phyloP scores from a whole-genome alignment of 2,113 vertebrate species.

The Phrynosoma platyrhinos region DNA sequence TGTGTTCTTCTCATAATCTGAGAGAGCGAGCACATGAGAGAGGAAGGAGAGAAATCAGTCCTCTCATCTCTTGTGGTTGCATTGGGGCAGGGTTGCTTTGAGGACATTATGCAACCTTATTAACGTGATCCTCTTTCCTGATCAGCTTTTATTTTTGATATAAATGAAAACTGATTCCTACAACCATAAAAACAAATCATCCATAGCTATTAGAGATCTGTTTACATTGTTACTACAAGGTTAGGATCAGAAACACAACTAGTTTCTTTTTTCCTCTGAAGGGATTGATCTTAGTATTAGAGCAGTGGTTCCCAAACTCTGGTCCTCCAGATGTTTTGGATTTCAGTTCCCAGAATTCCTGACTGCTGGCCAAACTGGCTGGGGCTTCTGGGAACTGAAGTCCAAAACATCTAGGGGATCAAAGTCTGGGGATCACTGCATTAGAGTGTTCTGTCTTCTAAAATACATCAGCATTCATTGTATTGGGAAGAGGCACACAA shows the following conservation, averaged over 20 bases:
- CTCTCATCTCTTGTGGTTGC: neutral
- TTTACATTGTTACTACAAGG: neutral
- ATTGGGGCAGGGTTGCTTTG: neutral
- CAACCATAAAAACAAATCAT: neutral
- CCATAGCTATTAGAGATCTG: neutral
- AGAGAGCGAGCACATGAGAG: neutral
- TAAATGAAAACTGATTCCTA: neutral
- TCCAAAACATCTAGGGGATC: too few species aligned
- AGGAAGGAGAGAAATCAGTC: neutral
- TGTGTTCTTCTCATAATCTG: neutral
- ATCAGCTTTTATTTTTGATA: neutral
- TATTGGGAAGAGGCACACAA: too few species aligned
- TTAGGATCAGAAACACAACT: neutral
- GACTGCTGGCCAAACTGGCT: too few species aligned
- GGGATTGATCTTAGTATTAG: neutral
- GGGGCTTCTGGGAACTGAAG: too few species aligned
- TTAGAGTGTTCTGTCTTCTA: neutral
- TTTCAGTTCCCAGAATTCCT: too few species aligned
- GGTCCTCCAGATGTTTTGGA: too few species aligned
- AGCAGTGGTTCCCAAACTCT: too few species aligned
- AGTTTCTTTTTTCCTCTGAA: neutral
- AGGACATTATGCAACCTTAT: neutral
- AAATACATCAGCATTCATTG: neutral
- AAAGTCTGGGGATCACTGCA: too few species aligned
- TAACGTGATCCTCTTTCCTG: neutral